phyloP scores from a whole-genome alignment of 2,797 vertebrate species.

The Notolabrus celidotus region DNA sequence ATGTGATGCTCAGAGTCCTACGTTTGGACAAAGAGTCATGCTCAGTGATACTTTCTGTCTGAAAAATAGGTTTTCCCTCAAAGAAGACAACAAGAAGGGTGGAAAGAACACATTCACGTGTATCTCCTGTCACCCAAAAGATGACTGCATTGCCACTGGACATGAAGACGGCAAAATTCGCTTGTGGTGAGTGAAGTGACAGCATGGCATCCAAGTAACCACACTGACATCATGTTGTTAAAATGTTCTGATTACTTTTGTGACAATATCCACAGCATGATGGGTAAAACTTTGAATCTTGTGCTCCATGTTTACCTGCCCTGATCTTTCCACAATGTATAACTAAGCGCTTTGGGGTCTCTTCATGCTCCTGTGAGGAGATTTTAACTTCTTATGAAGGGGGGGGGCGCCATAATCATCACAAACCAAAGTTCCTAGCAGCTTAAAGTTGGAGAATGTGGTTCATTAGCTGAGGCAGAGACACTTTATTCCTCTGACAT shows the following conservation, averaged over 20 bases:
- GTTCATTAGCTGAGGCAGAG: too few relatives aligned
- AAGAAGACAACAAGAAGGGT: conserved; percentile 81
- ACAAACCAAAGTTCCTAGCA: too few relatives aligned
- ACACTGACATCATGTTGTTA: too few relatives aligned
- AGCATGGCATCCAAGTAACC: neutral
- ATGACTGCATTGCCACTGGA: conserved; percentile 95
- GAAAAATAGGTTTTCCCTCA: conserved; percentile 86
- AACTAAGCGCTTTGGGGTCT: too few relatives aligned
- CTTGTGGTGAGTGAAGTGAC: conserved; percentile 86
- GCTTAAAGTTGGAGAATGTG: too few relatives aligned
- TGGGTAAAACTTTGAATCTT: neutral
- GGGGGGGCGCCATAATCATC: too few relatives aligned
- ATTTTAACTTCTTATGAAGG: too few relatives aligned
- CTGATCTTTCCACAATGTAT: too few relatives aligned
- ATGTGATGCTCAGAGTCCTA: neutral
- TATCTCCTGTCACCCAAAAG: conserved; percentile 90
- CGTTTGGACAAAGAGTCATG: neutral
- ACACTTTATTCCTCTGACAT: neutral
- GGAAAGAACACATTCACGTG: conserved; percentile 89
- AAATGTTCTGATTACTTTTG: too few relatives aligned
- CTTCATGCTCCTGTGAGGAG: too few relatives aligned
- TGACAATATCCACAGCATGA: too few relatives aligned
- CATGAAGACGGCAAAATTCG: conserved; percentile 95
- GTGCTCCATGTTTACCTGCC: too few relatives aligned
- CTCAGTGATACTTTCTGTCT: fast-evolving